Conservation (phyloP, 2,113 vertebrate genomes). For the Pristiophorus japonicus region DNA sequence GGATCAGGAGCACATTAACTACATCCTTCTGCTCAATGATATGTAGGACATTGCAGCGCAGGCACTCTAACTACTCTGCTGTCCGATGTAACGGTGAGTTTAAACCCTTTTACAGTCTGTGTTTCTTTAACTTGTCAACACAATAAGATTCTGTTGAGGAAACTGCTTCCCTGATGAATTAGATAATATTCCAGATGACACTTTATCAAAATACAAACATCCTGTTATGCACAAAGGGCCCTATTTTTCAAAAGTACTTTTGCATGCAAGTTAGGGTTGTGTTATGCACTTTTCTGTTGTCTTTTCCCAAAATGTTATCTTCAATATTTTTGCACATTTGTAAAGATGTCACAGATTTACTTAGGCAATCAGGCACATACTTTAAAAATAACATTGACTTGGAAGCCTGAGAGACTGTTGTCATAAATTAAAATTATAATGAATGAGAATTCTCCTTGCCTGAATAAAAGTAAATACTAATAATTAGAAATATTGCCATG, state of each 20-base stretch:
- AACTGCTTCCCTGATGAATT: slow-evolving; percentile 18
- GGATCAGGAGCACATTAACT: no score
- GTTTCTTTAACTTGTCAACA: slow-evolving; percentile 31
- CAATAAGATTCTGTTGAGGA: slow-evolving; percentile 29
- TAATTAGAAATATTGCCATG: background rate
- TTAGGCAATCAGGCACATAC: background rate
- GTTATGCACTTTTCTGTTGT: background rate
- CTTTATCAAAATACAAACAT: slow-evolving; percentile 38
- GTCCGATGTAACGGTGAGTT: background rate
- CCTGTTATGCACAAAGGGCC: slow-evolving; percentile 15
- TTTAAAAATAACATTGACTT: background rate
- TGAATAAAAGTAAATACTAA: background rate
- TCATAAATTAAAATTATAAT: background rate
- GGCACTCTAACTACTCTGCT: background rate
- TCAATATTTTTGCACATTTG: background rate
- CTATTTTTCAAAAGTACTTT: background rate
- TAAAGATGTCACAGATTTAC: background rate
- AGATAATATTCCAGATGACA: slow-evolving; percentile 37
- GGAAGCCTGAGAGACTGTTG: background rate
- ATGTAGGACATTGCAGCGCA: background rate
- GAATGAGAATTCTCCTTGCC: background rate
- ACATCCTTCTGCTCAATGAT: background rate
- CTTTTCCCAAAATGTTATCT: background rate
- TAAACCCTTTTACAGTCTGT: background rate
- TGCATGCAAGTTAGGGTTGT: background rate